Evolutionary conservation across 1,140 invertebrate species (phyloP), one percentile per base, ranked within the genome.

Genomic region (Conopomorpha cramerella): DNA sequence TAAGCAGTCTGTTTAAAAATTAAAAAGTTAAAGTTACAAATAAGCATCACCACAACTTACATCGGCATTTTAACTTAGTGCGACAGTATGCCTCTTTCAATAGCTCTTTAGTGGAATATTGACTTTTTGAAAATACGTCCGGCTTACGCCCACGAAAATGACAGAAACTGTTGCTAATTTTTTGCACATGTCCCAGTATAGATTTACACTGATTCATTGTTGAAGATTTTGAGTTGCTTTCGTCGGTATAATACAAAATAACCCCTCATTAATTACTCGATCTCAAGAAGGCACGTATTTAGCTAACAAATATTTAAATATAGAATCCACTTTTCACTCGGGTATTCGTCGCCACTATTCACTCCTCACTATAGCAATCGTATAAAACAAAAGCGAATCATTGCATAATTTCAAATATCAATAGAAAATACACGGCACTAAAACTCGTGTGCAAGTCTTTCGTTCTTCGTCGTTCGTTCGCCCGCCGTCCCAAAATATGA

Each of bases 1-100:
- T 41, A 28, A 19, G 10, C 16, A 27, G 12, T 34, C 40, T 8
- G 23, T 30, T 10, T 1, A 26, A 28, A 19, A 32, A 15, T 27
- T 23, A 23, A 23, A 23, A 23, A 23, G 19, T 6, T 23, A 6
- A 6, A 6, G 19, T 23, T 7, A 8, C n/a, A 38, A 13, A 3
- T 8, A 15, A 3, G n/a, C 36, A 39, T 36, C 34, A 43, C 29
- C 34, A 18, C 32, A 40, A 71, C 77, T 74, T 58, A 79, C 78
- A 80, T 59, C 60, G 64, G 51, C 76, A 79, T 62, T 79, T 79
- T 30, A 73, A 46, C 48, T 76, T 78, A 19, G 70, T 78, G 26
- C 65, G 62, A 41, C 61, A 60, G 41, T 80, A 80, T 12, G 76
- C 77, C 45, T 77, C 73, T 38, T 74, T 73, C 36, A 80, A 51